Base-by-base conservation (phyloP, 2,113 vertebrate species). In the Vicugna pacos region DNA sequence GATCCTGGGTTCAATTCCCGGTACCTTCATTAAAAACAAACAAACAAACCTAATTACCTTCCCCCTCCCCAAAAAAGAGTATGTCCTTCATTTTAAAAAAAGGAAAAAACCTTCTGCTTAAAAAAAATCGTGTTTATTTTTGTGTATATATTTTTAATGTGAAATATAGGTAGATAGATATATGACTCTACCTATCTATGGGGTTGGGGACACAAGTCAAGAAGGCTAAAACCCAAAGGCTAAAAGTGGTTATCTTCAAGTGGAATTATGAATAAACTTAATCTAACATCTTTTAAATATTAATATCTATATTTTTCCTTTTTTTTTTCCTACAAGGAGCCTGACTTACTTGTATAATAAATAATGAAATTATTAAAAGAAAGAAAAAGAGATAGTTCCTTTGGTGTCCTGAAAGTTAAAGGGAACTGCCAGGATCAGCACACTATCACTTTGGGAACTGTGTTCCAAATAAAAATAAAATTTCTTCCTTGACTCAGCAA, bases 391-490 rank as follows among this genome's bases (percentile, higher is more conserved):
- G 11, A 54, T 22, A 46, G 17, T 83, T 5, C 91, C 14, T 56
- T 81, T 70, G 26, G 16, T 87, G 35, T 82, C 48, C 81, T 60
- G 58, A 35, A 81, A 91, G 75, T 38, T 54, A 48, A 84, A 92
- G 64, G 38, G 69, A 67, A 58, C 46, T 8, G n/a, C 3, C 22
- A 32, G 14, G 16, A 82, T 54, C 54, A 86, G 62, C 16, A 24
- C 1, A 2, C 32, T 77, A 32, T 52, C 30, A 70, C 81, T 48
- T 90, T 30, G 60, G 76, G 54, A 87, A 77, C 17, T 72, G 85
- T 56, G 48, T 95, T 95, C 17, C 79, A 87, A 75, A 94, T 52
- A 83, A 77, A 95, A 93, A 81, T 32, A 79, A 83, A 81, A 89
- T n/a, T 11, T 77, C 48, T 81, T 52, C 35, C 54, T 81, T 64